Conservation (phyloP, 2,888 invertebrate species). For the Lagria hirta region DNA sequence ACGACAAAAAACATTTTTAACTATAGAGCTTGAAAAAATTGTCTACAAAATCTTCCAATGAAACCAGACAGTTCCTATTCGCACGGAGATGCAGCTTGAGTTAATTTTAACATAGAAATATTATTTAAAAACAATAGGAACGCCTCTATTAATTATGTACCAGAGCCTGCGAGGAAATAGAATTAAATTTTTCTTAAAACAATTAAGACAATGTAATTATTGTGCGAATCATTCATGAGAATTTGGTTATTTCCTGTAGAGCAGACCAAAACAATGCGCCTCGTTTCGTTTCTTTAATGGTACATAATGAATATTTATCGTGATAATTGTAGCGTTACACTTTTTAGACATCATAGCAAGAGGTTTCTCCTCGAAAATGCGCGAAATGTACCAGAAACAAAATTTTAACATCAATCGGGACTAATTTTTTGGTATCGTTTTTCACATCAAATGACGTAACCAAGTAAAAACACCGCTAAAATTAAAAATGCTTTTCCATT, state of each 20-base stretch:
- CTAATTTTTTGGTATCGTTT: too few species aligned
- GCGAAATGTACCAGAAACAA: slow-evolving; percentile 9
- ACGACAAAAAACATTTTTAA: too few species aligned
- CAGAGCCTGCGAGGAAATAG: slow-evolving; percentile 9
- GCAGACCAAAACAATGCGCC: slow-evolving; percentile 32
- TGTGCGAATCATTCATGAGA: slow-evolving; percentile 33
- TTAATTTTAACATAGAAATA: too few species aligned
- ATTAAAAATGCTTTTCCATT: too few species aligned
- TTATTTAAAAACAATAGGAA: too few species aligned
- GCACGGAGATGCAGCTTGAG: too few species aligned
- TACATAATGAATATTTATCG: slow-evolving; percentile 36
- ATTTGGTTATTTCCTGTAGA: slow-evolving; percentile 33
- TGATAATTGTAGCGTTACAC: slow-evolving; percentile 34
- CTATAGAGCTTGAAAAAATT: too few species aligned
- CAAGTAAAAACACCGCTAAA: too few species aligned
- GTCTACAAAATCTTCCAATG: too few species aligned
- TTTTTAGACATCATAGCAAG: slow-evolving; percentile 27
- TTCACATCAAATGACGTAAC: too few species aligned
- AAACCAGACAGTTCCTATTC: too few species aligned
- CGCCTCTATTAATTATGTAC: slow-evolving; percentile 15
- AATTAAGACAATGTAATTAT: slow-evolving; percentile 29
- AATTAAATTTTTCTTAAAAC: slow-evolving; percentile 24
- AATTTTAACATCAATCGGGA: slow-evolving; percentile 1
- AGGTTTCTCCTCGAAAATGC: slow-evolving; percentile 31
- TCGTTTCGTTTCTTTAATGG: slow-evolving; percentile 34